A percentile compares a stretch with the other conserved stretches of the same genome.
These are phyloP conservation scores for Epizoanthus rinbou DNA, from an alignment of 92 coral and sea anemone species.

Conservation along the genomic window DNA sequence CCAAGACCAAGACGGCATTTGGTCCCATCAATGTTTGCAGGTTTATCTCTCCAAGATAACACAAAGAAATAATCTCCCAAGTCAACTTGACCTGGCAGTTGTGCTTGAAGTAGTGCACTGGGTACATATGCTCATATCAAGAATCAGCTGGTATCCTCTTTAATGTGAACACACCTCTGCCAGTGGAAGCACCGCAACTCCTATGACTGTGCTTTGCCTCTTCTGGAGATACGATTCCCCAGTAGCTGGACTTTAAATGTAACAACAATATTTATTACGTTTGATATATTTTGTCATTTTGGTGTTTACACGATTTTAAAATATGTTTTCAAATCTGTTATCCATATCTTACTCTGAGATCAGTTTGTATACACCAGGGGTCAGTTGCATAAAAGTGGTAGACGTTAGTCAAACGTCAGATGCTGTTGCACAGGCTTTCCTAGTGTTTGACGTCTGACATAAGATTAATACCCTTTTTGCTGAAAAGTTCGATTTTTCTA, in stretches of 20 bases:
- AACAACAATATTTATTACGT: not conserved
- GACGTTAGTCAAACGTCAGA: no score
- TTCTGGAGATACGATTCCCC: not conserved
- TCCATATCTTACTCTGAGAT: no score
- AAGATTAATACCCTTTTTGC: no score
- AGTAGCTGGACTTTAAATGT: not conserved
- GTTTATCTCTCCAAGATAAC: not conserved
- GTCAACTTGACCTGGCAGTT: slow-evolving; percentile 5
- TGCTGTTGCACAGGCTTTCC: no score
- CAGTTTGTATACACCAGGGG: no score
- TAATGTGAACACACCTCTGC: slow-evolving; percentile 4
- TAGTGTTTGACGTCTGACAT: no score
- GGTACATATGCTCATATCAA: slow-evolving; percentile 4
- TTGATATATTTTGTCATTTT: no score
- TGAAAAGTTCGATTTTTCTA: no score
- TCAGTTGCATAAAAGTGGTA: no score
- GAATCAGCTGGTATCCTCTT: not conserved
- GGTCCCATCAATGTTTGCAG: not conserved
- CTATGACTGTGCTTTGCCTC: not conserved
- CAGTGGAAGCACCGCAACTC: not conserved
- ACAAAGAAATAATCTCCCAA: not conserved
- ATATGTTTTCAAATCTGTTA: no score
- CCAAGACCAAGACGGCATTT: slow-evolving; percentile 17
- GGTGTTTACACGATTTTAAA: no score
- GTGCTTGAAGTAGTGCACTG: not conserved